Conservation (phyloP, 2,888 invertebrate genomes). For the Ashinkailepas kermadecensis region DNA sequence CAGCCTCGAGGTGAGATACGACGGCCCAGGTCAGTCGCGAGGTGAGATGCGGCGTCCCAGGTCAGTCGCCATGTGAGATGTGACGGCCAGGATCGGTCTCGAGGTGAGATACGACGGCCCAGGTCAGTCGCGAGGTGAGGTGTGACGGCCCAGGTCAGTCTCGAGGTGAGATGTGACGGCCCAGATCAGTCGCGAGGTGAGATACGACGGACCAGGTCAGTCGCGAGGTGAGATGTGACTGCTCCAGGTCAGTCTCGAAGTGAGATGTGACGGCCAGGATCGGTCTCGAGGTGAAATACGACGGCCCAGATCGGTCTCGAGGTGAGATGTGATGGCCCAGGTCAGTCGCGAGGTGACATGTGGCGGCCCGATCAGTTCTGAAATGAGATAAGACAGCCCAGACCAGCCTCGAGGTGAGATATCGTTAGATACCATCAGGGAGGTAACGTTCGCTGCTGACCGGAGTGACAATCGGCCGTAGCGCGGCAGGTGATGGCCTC, state of each 20-base stretch:
- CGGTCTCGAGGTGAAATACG: not conserved
- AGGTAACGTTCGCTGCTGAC: no score
- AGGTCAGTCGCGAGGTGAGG: not conserved
- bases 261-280: not conserved
- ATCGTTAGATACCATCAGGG: no score
- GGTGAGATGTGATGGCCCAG: not conserved
- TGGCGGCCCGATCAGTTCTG: no score
- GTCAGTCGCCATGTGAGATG: not conserved
- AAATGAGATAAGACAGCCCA: no score
- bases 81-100: not conserved
- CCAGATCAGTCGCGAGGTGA: not conserved
- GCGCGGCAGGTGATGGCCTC: no score
- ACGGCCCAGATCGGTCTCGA: not conserved
- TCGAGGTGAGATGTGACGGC: no score
- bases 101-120: not conserved
- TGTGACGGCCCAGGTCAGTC: not conserved
- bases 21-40: no score
- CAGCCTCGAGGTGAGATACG: constrained; percentile 50
- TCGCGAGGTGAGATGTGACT: not conserved
- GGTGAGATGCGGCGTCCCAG: not conserved
- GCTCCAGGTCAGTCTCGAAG: not conserved
- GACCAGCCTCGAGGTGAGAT: not conserved
- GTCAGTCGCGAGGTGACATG: not conserved
- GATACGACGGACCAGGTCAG: not conserved
- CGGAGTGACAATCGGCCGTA: no score